Evolutionary conservation across 2,113 vertebrate species (phyloP).

Genomic region (Murina feae): DNA sequence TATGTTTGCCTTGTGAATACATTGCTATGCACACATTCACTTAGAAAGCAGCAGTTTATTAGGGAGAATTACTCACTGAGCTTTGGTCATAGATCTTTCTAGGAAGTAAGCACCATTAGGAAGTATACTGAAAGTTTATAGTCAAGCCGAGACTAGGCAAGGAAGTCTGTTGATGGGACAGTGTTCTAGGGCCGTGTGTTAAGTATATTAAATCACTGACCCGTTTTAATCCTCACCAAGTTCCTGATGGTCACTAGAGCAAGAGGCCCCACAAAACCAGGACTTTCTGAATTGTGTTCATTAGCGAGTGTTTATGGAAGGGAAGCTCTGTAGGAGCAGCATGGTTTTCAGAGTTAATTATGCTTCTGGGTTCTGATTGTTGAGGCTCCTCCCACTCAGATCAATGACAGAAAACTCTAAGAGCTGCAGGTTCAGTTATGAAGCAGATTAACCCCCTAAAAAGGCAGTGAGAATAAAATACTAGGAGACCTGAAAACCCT

Average conservation of each 20-base stretch:
- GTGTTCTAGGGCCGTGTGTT: neutral
- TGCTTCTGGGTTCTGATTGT: too few relatives aligned
- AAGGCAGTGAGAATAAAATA: neutral
- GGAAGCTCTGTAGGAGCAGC: neutral
- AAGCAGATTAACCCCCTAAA: neutral
- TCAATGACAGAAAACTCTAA: neutral
- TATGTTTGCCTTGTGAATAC: neutral
- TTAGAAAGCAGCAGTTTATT: neutral
- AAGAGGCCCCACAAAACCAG: neutral
- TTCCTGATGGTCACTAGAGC: neutral
- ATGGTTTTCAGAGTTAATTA: neutral
- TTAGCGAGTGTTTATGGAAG: neutral
- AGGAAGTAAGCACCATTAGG: neutral
- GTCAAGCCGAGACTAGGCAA: neutral
- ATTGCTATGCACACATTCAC: neutral
- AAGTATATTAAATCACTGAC: neutral
- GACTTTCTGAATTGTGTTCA: neutral
- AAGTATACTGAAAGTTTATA: constrained; percentile 18
- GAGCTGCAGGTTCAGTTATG: neutral
- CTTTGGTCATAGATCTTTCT: neutral
- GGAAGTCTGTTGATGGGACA: neutral
- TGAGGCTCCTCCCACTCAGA: neutral
- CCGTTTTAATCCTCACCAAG: rapidly evolving
- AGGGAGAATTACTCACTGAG: neutral
- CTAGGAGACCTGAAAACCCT: neutral